Base-by-base conservation (phyloP, 2,888 invertebrate species). In the Stenodera caucasica region DNA sequence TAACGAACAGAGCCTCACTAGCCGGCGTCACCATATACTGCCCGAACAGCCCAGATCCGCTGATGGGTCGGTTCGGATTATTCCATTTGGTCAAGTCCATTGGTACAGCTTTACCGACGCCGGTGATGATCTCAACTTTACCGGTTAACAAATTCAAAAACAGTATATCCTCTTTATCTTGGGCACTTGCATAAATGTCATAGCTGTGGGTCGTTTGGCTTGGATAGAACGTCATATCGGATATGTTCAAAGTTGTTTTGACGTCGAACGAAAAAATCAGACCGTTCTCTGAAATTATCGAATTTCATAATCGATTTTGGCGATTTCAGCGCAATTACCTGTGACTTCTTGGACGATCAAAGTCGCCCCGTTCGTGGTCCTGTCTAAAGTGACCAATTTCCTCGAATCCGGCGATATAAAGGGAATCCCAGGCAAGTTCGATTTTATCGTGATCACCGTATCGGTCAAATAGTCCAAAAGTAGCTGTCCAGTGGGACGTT, bases 121-220 rank as follows among this genome's bases (percentile, higher is more conserved):
- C 90, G 37, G 89, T 88, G 68, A 91, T 88, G 82, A 89, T 88
- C 77, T 90, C 90, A 45, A 90, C 89, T 83, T 90, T 89, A 83
- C 89, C 89, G 70, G 88, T 86, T 32, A 86, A 82, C 62, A 91
- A 82, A 76, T 89, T 88, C 50, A 91, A 81, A 74, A 88, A 89
- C 49, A 90, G 82, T 65, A 90, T 86, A 67, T 89, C 88, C 72
- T 89, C 88, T 72, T 88, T 88, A 74, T 89, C 88, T 70, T 85
- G 85, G 9, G 90, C 87, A 60, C 87, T 88, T 56, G 90, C 88
- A 72, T 88, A 90, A 45, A 90, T 82, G 76, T 91, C 90, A 74
- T 90, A 90, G 61, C 89, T 88, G 74, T 89, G 88, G 21, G 86
- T 87, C 2, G 84, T 85, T 73, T 86, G 85, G 49, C 90, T 89